These are phyloP conservation scores for Thereuonema tuberculata DNA, from an alignment of 1,140 invertebrate genomes.

Conservation along the genomic window DNA sequence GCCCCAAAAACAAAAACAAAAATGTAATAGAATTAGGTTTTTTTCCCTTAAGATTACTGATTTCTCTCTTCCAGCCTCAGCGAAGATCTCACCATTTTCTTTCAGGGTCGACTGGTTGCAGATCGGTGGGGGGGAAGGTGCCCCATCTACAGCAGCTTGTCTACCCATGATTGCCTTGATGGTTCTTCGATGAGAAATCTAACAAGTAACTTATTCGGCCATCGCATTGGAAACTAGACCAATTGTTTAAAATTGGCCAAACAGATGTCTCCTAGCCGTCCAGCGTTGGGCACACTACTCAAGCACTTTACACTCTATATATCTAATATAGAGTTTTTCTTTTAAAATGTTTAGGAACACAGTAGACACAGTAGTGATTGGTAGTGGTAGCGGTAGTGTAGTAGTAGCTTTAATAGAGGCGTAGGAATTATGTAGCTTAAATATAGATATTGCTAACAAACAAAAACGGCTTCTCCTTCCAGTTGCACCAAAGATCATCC, in stretches of 20 bases:
- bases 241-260: background rate
- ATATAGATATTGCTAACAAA: background rate
- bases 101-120: background rate
- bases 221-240: no score
- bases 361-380: background rate
- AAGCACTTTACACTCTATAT: constrained; percentile 1
- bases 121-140: no score
- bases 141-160: no score
- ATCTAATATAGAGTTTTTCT: background rate
- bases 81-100: background rate
- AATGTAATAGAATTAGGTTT: no score
- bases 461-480: constrained; percentile 27
- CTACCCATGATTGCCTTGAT: no score
- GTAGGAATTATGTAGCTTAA: background rate
- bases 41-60: no score
- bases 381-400: constrained; percentile 1
- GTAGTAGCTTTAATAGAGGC: constrained; percentile 1
- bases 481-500: constrained; percentile 38
- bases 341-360: background rate
- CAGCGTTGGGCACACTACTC: constrained; percentile 6
- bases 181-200: no score
- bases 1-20: background rate
- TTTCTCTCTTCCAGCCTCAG: background rate
- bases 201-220: no score
- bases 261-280: constrained; percentile 8